Evolutionary conservation across 2,113 vertebrate genomes (phyloP), one percentile per base, ranked within the genome.

Genomic region (Peromyscus californicus): DNA sequence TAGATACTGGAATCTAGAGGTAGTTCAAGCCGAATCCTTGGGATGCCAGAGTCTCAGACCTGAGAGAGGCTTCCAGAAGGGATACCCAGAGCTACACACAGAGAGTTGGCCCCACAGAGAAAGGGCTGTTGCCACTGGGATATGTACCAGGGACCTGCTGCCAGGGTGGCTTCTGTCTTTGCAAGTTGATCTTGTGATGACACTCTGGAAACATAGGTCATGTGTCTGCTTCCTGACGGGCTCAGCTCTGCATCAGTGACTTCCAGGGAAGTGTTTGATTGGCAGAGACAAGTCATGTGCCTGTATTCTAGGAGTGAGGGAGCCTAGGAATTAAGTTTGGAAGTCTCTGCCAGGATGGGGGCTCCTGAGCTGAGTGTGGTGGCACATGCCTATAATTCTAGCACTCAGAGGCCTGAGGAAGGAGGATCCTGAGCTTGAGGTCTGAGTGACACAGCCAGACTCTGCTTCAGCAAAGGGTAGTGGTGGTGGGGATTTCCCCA

Each of bases 61-160:
- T 12, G 51, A 89, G 78, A 48, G 0, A 83, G 59, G 67, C 29
- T 72, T 79, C 48, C 29, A 79, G 78, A 54, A 79, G 78, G 17
- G 45, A 79, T 4, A 79, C 48, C 17, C 80, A 21, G 39, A 61
- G 57, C 31, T 45, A 42, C 24, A 12, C 0, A 0, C 33, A 21
- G 13, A 36, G 11, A 36, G 13, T 16, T 13, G 51, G n/a, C 36
- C 54, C 0, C 0, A 4, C 0, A 42, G 74, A 24, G 2, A 36
- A 1, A 67, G 33, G 6, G 31, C 4, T 24, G 67, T 24, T 29
- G 78, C 8, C 15, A 0, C 1, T 39, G 31, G 59, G 59, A 63
- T 16, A 61, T 54, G 7, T 5, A 70, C 75, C 42, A 42, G 87
- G 69, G 54, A 10, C 61, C 69, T 26, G 70, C 61, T n/a, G 1